A percentile compares a stretch with the other conserved stretches of the same genome.
Conservation (phyloP, 1,140 invertebrate genomes). For the Rhagoletis zephyria region DNA sequence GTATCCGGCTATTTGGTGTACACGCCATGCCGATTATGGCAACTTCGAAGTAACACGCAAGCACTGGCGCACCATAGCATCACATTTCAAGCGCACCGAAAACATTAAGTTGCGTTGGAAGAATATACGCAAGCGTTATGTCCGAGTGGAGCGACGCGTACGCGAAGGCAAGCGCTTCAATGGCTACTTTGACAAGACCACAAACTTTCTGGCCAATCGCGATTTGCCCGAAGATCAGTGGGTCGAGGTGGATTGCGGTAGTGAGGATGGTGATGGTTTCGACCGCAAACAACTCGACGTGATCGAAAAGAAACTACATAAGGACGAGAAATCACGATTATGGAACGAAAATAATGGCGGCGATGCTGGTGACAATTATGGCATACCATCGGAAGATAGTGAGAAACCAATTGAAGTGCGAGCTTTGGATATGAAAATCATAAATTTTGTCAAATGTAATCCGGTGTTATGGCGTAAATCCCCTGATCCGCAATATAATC, state of each 20-base stretch:
- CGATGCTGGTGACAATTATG: neutral
- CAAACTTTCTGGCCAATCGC: constrained; percentile 68
- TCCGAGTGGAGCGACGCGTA: constrained; percentile 66
- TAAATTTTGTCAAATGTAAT: constrained; percentile 71
- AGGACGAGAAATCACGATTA: neutral
- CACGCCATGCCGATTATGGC: constrained; percentile 68
- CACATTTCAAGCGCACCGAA: constrained; percentile 67
- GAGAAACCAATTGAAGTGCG: constrained; percentile 64
- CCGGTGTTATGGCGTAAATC: constrained; percentile 70
- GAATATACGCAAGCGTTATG: constrained; percentile 68
- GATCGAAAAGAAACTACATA: constrained; percentile 64
- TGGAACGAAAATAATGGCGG: neutral
- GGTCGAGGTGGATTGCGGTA: constrained; percentile 65
- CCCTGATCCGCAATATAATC: constrained; percentile 65
- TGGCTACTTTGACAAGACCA: constrained; percentile 71
- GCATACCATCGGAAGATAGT: constrained; percentile 14
- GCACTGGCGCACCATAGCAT: constrained; percentile 68
- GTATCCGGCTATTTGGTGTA: constrained; percentile 71
- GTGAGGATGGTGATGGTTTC: constrained; percentile 67
- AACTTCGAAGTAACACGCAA: constrained; percentile 68
- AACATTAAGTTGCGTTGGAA: constrained; percentile 70
- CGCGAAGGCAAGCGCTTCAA: constrained; percentile 68
- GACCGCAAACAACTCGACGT: constrained; percentile 66
- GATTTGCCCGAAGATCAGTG: constrained; percentile 64
- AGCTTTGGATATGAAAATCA: constrained; percentile 66